Conservation (phyloP, 2,797 vertebrate species). For the Malacoctenus gilli region DNA sequence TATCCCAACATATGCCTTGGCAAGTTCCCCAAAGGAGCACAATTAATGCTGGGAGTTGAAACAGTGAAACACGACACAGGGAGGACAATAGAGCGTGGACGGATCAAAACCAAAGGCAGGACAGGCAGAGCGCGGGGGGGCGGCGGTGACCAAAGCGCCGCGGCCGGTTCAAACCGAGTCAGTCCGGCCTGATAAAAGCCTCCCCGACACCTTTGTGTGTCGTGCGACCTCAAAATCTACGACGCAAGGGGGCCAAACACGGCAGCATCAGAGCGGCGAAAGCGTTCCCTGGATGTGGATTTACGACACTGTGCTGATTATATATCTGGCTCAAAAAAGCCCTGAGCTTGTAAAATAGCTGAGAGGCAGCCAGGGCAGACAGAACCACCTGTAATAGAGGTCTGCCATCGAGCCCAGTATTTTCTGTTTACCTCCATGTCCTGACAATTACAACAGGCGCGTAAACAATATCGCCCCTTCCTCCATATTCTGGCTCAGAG, state of each 20-base stretch:
- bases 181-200: conserved; percentile 34
- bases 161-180: conserved; percentile 14
- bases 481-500: conserved; percentile 27
- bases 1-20: conserved; percentile 27
- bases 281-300: conserved; percentile 39
- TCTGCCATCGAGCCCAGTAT: conserved; percentile 24
- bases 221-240: conserved; percentile 22
- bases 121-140: conserved; percentile 18
- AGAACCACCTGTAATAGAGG: conserved; percentile 34
- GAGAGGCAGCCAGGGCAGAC: conserved; percentile 16
- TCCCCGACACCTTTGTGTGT: conserved; percentile 39
- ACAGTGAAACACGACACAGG: conserved; percentile 50
- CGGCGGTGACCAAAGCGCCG: conserved; percentile 19
- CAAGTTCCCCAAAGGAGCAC: conserved; percentile 29
- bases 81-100: conserved; percentile 49
- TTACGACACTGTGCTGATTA: conserved; percentile 54
- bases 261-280: conserved; percentile 23
- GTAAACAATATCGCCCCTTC: conserved; percentile 34
- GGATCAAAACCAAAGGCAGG: conserved; percentile 46
- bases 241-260: conserved; percentile 22
- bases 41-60: conserved; percentile 52
- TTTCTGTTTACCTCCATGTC: conserved; percentile 40
- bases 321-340: conserved; percentile 47
- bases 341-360: conserved; percentile 40
- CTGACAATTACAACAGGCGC: conserved; percentile 42